Evolutionary conservation across 2,888 invertebrate species (phyloP).

Genomic region (Dicycla oo): DNA sequence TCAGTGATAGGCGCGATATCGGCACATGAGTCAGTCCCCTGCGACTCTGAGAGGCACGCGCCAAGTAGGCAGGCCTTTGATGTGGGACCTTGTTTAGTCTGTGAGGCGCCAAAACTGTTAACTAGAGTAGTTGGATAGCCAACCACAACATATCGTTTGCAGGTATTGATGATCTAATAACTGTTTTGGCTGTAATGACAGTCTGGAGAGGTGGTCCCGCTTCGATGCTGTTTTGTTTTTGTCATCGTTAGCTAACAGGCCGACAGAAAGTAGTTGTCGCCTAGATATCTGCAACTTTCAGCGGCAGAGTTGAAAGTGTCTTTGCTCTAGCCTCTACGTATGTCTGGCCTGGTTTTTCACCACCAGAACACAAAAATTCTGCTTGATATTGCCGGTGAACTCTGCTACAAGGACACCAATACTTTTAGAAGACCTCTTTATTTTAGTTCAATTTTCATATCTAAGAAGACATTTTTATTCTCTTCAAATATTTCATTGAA

Average conservation of each 20-base stretch:
- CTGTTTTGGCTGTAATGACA: slow-evolving; percentile 5
- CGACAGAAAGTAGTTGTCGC: no score
- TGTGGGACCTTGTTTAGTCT: slow-evolving; percentile 52
- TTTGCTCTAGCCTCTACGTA: not conserved
- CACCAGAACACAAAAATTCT: not conserved
- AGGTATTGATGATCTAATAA: slow-evolving; percentile 31
- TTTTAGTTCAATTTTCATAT: not conserved
- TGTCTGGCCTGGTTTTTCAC: not conserved
- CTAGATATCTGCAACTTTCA: not conserved
- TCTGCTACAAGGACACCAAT: not conserved
- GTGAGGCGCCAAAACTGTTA: slow-evolving; percentile 30
- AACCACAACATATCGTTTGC: slow-evolving; percentile 20
- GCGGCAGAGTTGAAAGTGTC: no score
- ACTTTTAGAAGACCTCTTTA: no score
- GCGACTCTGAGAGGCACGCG: slow-evolving; percentile 18
- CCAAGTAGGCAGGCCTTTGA: slow-evolving; percentile 49
- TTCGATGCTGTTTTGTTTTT: not conserved
- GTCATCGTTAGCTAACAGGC: not conserved
- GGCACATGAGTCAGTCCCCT: slow-evolving; percentile 56
- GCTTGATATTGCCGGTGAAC: not conserved
- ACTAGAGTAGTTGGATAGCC: slow-evolving; percentile 14
- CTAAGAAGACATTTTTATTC: slow-evolving; percentile 1
- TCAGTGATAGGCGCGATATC: slow-evolving; percentile 35
- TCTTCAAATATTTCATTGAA: not conserved
- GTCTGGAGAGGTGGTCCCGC: not conserved